Evolutionary conservation across 1,140 invertebrate genomes (phyloP), one percentile per base, ranked within the genome.

Genomic region (Drosophila pandora): DNA sequence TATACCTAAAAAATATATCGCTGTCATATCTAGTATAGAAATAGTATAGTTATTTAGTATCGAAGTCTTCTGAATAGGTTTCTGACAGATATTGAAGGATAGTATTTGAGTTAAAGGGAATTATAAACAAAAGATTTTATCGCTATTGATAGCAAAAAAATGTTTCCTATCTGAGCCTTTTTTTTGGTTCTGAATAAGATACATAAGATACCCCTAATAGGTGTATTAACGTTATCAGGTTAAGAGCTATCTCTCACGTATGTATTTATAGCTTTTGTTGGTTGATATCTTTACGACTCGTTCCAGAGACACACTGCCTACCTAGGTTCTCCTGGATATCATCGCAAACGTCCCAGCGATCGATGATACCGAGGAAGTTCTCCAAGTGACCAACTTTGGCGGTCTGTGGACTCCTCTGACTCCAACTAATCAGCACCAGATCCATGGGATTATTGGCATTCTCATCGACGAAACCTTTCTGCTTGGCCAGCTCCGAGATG

Each of bases 331-430:
- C 73, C 58, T 89, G 75, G 13, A 93, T 92, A 82, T 96, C 95
- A 65, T 95, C 93, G 12, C 94, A 75, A 41, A 95, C 93, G 91
- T 96, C 95, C 92, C 93, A 95, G 68, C 95, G 92, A 74, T 95
- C 95, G 41, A 96, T 92, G 55, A 93, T 85, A 63, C 93, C 92
- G 5, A 96, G 91, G 76, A 90, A 92, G 32, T 79, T 60, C 67
- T 93, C 89, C 8, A 95, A 91, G 68, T 93, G 85, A 7, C 92
- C 90, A 47, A 95, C 85, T 21, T 92, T 93, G 34, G 92, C 91
- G 13, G 91, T 91, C 21, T 90, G 52, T 1, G 81, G 68, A 48
- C 70, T 82, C 9, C 90, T 90, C 21, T 92, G 84, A 34, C 91
- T 83, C 92, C 94, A 93, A 43, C 92, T 70, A 50, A 91, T 90